Evolutionary conservation across 1,140 invertebrate genomes (phyloP).

Genomic region (Eumaeus atala): DNA sequence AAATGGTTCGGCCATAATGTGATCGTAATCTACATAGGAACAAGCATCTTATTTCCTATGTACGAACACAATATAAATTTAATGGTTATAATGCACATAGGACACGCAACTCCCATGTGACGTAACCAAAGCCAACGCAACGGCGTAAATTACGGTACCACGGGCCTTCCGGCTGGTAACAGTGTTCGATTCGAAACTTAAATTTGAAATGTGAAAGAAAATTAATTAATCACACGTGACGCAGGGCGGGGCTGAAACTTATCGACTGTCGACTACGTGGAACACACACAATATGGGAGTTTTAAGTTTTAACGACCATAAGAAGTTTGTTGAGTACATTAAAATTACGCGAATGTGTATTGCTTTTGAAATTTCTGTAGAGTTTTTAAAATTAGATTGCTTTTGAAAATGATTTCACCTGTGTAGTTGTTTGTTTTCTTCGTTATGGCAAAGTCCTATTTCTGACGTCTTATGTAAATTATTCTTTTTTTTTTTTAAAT

Average conservation of each 20-base stretch:
- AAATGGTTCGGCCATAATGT: constrained; percentile 41
- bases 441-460: too few species aligned
- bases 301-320: constrained; percentile 9
- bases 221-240: constrained; percentile 67
- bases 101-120: constrained; percentile 64
- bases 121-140: constrained; percentile 46
- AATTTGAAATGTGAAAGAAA: constrained; percentile 68
- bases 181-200: constrained; percentile 58
- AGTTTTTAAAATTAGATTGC: too few species aligned
- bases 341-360: too few species aligned
- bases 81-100: constrained; percentile 58
- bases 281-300: constrained; percentile 19
- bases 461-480: too few species aligned
- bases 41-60: constrained; percentile 64
- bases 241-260: constrained; percentile 24
- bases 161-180: constrained; percentile 64
- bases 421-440: too few species aligned
- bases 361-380: too few species aligned
- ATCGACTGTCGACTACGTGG: constrained; percentile 10
- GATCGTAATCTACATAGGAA: constrained; percentile 51
- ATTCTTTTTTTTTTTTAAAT: too few species aligned
- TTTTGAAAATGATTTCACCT: too few species aligned
- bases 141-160: constrained; percentile 60
- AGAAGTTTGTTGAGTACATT: too few species aligned
- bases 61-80: constrained; percentile 63